A percentile compares a stretch with the other conserved stretches of the same genome.
Evolutionary conservation across 2,888 invertebrate genomes (phyloP).

Genomic region (Polylopha cassiicola): DNA sequence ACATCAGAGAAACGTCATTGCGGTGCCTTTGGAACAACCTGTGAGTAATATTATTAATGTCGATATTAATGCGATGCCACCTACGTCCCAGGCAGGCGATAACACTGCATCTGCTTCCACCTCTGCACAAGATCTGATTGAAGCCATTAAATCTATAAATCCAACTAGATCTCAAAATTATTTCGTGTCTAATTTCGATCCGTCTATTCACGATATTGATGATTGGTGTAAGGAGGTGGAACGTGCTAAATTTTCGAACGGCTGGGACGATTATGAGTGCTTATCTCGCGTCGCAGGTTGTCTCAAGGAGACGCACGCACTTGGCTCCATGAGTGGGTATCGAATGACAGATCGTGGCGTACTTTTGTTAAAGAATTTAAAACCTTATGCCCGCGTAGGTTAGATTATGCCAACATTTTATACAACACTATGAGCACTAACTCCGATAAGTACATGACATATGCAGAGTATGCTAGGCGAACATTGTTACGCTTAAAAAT

Average conservation of each 20-base stretch:
- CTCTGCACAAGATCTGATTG: too few relatives aligned
- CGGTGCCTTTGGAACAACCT: too few relatives aligned
- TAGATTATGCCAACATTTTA: conserved; percentile 11
- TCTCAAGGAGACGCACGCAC: neutral
- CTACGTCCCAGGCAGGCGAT: too few relatives aligned
- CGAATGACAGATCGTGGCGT: conserved; percentile 7
- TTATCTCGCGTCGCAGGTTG: neutral
- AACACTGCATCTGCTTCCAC: too few relatives aligned
- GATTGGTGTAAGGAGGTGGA: neutral
- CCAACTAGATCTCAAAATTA: too few relatives aligned
- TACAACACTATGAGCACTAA: conserved; percentile 3
- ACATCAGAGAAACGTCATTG: too few relatives aligned
- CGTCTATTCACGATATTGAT: too few relatives aligned
- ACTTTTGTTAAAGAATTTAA: conserved; percentile 7
- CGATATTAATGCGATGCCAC: too few relatives aligned
- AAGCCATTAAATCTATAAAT: too few relatives aligned
- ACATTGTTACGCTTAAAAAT: neutral
- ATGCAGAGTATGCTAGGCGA: conserved; percentile 2
- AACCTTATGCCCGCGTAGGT: conserved; percentile 1
- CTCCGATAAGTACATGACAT: conserved; percentile 4
- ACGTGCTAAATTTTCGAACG: neutral
- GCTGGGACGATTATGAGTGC: neutral
- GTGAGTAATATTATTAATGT: too few relatives aligned
- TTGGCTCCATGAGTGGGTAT: conserved; percentile 2
- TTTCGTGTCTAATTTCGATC: too few relatives aligned